A percentile compares a stretch with the other conserved stretches of the same genome.
Evolutionary conservation across 1,140 invertebrate species (phyloP).

Genomic region (Zaprionus ghesquierei): DNA sequence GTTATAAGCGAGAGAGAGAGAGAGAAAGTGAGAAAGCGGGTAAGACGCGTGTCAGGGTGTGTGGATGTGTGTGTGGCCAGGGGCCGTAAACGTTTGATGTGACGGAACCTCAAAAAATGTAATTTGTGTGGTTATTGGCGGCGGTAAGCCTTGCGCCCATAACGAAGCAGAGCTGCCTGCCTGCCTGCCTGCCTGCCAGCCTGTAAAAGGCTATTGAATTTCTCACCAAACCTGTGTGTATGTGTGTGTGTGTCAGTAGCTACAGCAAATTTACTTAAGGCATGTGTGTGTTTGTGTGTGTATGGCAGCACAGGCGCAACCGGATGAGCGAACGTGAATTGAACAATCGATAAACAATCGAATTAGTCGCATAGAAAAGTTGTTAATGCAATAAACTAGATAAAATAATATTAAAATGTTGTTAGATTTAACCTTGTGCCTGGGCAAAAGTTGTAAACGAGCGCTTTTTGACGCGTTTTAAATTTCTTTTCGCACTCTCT

Average conservation of each 20-base stretch:
- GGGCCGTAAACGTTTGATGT: constrained; percentile 68
- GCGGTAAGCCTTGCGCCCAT: constrained; percentile 42
- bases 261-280: background rate
- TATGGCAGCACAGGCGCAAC: background rate
- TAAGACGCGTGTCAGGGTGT: background rate
- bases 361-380: constrained; percentile 33
- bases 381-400: constrained; percentile 18
- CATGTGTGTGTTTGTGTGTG: too few species aligned
- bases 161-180: constrained; percentile 25
- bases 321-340: constrained; percentile 21
- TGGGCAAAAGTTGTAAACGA: too few species aligned
- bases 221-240: background rate
- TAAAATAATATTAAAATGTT: background rate
- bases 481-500: too few species aligned
- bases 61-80: constrained; percentile 13
- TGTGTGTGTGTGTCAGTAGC: background rate
- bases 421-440: background rate
- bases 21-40: background rate
- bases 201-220: constrained; percentile 31
- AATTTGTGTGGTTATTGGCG: constrained; percentile 75
- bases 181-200: constrained; percentile 8
- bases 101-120: constrained; percentile 80
- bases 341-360: constrained; percentile 36
- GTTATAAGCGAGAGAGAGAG: constrained; percentile 19
- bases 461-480: too few species aligned